Conservation (phyloP, 1,140 invertebrate genomes). For the Drosophila ironensis region DNA sequence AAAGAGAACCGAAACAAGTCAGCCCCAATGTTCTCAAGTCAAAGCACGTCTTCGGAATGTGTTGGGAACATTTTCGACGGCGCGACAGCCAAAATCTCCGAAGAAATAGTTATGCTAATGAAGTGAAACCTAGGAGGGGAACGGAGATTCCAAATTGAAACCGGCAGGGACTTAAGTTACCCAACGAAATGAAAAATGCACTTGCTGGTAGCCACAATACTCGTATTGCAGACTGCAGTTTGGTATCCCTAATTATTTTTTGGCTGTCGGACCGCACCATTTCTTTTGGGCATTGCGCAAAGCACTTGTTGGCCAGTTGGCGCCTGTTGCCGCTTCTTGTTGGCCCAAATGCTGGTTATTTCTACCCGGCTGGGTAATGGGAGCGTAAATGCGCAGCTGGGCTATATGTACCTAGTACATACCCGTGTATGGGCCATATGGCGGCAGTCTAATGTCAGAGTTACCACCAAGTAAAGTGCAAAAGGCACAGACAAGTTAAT, state of each 20-base stretch:
- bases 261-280: constrained; percentile 23
- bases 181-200: constrained; percentile 3
- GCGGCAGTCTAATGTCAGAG: constrained; percentile 63
- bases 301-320: constrained; percentile 55
- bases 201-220: constrained; percentile 18
- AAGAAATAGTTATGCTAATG: constrained; percentile 68
- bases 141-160: constrained; percentile 29
- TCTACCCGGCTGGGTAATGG: constrained; percentile 71
- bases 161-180: constrained; percentile 4
- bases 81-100: constrained; percentile 45
- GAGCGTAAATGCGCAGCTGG: constrained; percentile 77
- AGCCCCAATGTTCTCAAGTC: constrained; percentile 38
- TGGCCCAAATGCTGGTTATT: constrained; percentile 45
- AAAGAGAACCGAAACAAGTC: constrained; percentile 21
- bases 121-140: constrained; percentile 26
- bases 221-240: too few species aligned
- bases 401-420: constrained; percentile 39
- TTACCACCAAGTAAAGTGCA: constrained; percentile 67
- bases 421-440: constrained; percentile 1
- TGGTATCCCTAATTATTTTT: constrained; percentile 36
- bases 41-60: constrained; percentile 59
- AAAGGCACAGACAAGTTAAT: constrained; percentile 76
- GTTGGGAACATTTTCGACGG: constrained; percentile 48
- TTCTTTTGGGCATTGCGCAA: constrained; percentile 66
- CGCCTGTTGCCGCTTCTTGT: constrained; percentile 13